Evolutionary conservation across 2,113 vertebrate species (phyloP).

Genomic region (Scatophagus argus): DNA sequence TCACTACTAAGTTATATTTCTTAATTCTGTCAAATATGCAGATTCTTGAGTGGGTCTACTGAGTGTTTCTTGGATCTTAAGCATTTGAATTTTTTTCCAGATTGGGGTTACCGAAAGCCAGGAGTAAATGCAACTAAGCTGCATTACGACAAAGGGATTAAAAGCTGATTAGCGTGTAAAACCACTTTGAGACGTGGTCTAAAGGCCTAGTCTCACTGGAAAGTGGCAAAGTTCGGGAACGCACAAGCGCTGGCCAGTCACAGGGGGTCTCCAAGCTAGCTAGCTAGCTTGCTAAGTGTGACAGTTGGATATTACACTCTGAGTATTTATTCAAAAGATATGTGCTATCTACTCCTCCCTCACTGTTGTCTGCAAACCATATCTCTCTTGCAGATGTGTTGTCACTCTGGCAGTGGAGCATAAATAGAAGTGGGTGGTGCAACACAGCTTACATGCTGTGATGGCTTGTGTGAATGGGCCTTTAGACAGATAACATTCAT

Average conservation of each 20-base stretch:
- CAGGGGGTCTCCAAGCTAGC: not conserved
- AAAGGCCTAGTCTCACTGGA: not conserved
- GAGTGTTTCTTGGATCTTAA: not conserved
- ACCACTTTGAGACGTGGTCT: not conserved
- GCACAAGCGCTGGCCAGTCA: not conserved
- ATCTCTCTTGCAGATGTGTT: not conserved
- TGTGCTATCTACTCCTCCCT: not conserved
- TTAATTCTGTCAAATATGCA: too few relatives aligned
- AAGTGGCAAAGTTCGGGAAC: not conserved
- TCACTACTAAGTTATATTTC: too few relatives aligned
- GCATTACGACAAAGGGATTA: too few relatives aligned
- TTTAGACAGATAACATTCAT: too few relatives aligned
- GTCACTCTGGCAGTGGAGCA: too few relatives aligned
- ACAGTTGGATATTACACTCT: not conserved
- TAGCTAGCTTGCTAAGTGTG: not conserved
- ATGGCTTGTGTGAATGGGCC: not conserved
- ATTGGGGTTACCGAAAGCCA: not conserved
- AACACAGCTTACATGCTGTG: not conserved
- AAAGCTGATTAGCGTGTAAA: not conserved
- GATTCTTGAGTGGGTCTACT: too few relatives aligned
- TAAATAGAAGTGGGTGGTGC: not conserved
- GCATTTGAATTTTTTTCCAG: not conserved
- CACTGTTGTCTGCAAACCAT: not conserved
- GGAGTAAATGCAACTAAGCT: not conserved
- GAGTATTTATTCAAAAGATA: not conserved